These are phyloP conservation scores for Hydraecia micacea DNA, from an alignment of 2,888 invertebrate genomes.

Conservation along the genomic window DNA sequence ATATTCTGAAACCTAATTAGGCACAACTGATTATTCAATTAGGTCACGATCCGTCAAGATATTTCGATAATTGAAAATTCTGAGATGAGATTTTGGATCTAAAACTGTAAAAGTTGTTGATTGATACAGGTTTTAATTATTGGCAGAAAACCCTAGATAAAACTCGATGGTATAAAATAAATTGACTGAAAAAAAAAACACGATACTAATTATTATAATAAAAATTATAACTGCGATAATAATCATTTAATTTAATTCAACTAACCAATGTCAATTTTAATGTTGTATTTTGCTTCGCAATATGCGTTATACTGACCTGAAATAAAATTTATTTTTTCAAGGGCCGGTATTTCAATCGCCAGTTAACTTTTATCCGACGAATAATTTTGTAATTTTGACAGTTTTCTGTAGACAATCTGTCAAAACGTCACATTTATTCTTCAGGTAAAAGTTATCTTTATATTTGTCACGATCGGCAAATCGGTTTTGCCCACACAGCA, in stretches of 20 bases:
- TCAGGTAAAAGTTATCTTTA: neutral
- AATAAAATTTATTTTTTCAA: neutral
- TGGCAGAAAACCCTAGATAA: neutral
- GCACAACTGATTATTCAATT: constrained; percentile 7
- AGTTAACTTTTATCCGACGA: no score
- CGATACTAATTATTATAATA: neutral
- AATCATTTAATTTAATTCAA: neutral
- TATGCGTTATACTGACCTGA: no score
- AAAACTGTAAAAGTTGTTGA: no score
- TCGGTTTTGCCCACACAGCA: neutral
- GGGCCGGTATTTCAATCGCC: no score
- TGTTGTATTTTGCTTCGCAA: neutral
- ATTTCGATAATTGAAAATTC: neutral
- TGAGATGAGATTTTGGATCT: neutral
- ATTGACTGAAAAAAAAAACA: neutral
- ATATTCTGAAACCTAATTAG: constrained; percentile 21
- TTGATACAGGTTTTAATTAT: neutral
- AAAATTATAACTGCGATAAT: neutral
- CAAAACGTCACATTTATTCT: neutral
- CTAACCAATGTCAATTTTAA: neutral
- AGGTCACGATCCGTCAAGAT: neutral
- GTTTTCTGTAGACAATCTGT: no score
- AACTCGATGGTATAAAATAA: neutral
- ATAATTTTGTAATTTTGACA: no score
- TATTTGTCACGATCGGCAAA: no score